Percentiles rank a stretch among this genome's conserved stretches.
Conservation (phyloP, 2,888 invertebrate genomes). For the Acanthosepion pharaonis region DNA sequence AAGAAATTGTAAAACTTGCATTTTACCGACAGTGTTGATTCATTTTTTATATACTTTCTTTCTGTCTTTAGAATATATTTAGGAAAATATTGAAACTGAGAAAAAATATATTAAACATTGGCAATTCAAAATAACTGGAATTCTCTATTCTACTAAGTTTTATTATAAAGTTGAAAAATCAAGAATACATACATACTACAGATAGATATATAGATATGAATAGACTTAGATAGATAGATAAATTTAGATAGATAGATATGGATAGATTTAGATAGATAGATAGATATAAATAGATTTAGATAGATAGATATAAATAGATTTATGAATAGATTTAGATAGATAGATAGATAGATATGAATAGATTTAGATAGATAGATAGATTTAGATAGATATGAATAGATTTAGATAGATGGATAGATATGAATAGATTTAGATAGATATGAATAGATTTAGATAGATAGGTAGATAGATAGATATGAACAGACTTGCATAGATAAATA, state of each 20-base stretch:
- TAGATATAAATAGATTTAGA: too few species aligned
- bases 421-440: too few species aligned
- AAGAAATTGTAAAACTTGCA: too few species aligned
- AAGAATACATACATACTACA: not conserved
- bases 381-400: not conserved
- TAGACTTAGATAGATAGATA: too few species aligned
- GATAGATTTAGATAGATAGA: too few species aligned
- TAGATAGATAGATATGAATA: not conserved
- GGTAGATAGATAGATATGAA: too few species aligned
- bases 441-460: too few species aligned
- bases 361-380: not conserved
- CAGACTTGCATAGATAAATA: too few species aligned
- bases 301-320: not conserved
- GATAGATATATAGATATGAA: not conserved
- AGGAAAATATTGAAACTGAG: not conserved
- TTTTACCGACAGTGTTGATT: too few species aligned
- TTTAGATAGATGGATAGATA: too few species aligned
- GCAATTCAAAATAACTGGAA: not conserved
- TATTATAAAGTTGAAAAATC: not conserved
- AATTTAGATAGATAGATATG: too few species aligned
- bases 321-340: not conserved
- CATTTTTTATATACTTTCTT: not conserved
- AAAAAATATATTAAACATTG: not conserved
- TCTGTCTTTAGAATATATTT: not conserved
- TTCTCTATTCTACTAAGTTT: not conserved